phyloP scores from a whole-genome alignment of 2,888 invertebrate species.

The Melanargia galathea region DNA sequence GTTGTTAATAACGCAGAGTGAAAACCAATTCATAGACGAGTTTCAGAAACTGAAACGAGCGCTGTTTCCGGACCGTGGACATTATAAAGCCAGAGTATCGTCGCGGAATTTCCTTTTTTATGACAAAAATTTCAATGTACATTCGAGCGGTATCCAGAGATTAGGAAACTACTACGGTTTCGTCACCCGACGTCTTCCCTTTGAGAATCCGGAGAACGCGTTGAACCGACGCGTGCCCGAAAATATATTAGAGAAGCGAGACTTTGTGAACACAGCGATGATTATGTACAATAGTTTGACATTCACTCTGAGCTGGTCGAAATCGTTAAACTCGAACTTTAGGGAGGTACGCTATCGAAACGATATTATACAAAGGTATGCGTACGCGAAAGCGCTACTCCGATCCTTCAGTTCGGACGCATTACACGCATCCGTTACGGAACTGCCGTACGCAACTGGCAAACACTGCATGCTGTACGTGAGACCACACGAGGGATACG shows the following conservation, averaged over 20 bases:
- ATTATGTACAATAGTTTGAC: too few relatives aligned
- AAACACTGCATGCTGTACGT: conserved; percentile 84
- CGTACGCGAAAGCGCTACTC: conserved; percentile 73
- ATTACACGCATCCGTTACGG: conserved; percentile 83
- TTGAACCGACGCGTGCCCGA: too few relatives aligned
- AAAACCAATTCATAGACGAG: background rate
- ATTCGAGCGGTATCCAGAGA: background rate
- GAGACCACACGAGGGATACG: conserved; percentile 81
- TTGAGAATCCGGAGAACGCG: conserved; percentile 55
- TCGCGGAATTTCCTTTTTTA: conserved; percentile 19
- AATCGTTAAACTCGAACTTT: background rate
- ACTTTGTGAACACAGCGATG: too few relatives aligned
- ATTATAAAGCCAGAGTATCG: conserved; percentile 35
- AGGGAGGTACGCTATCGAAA: background rate
- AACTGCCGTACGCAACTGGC: conserved; percentile 84
- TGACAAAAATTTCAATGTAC: background rate
- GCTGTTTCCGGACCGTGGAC: background rate
- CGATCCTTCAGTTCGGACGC: conserved; percentile 79
- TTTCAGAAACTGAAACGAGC: conserved; percentile 4
- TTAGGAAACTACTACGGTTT: background rate
- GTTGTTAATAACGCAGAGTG: too few relatives aligned
- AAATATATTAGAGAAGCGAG: too few relatives aligned
- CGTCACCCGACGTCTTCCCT: background rate
- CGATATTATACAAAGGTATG: too few relatives aligned
- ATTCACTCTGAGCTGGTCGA: too few relatives aligned